phyloP scores from a whole-genome alignment of 2,113 vertebrate genomes.

The Pelodiscus sinensis region DNA sequence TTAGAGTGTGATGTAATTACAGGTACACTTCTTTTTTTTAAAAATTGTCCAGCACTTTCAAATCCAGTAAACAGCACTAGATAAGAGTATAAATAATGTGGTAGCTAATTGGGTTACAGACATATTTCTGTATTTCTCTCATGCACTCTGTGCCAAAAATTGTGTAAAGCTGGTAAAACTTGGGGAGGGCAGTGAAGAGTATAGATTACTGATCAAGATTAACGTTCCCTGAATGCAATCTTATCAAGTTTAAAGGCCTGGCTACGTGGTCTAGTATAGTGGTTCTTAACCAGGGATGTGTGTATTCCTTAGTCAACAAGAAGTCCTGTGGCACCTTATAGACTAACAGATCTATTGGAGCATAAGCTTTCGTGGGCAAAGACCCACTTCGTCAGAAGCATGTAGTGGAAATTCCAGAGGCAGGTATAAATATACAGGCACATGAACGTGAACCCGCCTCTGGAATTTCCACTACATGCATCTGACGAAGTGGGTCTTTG shows the following conservation, averaged over 20 bases:
- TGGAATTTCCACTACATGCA: no score
- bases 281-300: background rate
- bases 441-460: no score
- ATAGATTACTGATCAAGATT: background rate
- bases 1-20: slow-evolving; percentile 38
- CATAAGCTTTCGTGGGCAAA: no score
- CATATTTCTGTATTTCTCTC: slow-evolving; percentile 3
- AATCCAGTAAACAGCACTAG: slow-evolving; percentile 40
- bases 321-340: no score
- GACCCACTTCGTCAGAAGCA: no score
- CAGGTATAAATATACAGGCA: no score
- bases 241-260: background rate
- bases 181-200: background rate
- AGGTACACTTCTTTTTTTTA: background rate
- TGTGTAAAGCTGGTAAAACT: background rate
- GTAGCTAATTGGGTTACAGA: slow-evolving; percentile 11
- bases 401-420: no score
- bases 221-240: background rate
- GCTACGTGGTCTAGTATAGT: background rate
- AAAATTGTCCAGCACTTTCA: background rate
- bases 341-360: no score
- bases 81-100: slow-evolving; percentile 58
- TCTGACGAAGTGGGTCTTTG: no score
- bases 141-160: background rate
- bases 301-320: no score